A percentile compares a stretch with the other conserved stretches of the same genome.
phyloP scores from a whole-genome alignment of 2,888 invertebrate species.

The Tethea ocularis region DNA sequence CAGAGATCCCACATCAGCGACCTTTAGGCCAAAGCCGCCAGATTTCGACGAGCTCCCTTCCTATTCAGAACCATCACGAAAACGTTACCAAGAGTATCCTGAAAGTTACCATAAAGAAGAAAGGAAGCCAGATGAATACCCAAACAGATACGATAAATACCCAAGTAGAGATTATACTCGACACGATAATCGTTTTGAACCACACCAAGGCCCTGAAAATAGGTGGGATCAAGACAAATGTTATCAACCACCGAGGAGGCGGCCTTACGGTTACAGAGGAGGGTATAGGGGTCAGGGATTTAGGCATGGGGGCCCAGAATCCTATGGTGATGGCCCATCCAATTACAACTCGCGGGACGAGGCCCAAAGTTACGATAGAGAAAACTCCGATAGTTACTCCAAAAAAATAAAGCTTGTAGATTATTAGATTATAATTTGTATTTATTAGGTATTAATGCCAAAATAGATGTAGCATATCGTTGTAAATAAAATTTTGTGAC shows the following conservation, averaged over 20 bases:
- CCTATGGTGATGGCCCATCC: conserved; percentile 30
- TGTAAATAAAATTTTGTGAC: conserved; percentile 27
- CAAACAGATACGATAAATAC: conserved; percentile 46
- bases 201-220: conserved; percentile 25
- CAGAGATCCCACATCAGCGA: conserved; percentile 37
- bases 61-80: conserved; percentile 29
- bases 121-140: conserved; percentile 34
- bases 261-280: conserved; percentile 54
- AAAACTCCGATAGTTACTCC: conserved; percentile 27
- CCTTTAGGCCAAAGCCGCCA: conserved; percentile 32
- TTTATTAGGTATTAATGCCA: conserved; percentile 27
- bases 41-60: conserved; percentile 41
- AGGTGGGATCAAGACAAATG: conserved; percentile 10
- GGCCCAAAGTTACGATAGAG: conserved; percentile 24
- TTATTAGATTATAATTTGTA: conserved; percentile 50
- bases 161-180: conserved; percentile 32
- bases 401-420: conserved; percentile 55
- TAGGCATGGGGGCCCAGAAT: conserved; percentile 32
- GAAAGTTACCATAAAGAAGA: conserved; percentile 24
- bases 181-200: conserved; percentile 22
- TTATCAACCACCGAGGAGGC: conserved; percentile 29
- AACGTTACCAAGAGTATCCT: conserved; percentile 39
- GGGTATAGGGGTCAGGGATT: conserved; percentile 44
- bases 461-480: conserved; percentile 31
- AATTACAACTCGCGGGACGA: conserved; percentile 21